These are phyloP conservation scores for Magallana ariakensis DNA, from an alignment of 1,140 invertebrate genomes.

Conservation along the genomic window DNA sequence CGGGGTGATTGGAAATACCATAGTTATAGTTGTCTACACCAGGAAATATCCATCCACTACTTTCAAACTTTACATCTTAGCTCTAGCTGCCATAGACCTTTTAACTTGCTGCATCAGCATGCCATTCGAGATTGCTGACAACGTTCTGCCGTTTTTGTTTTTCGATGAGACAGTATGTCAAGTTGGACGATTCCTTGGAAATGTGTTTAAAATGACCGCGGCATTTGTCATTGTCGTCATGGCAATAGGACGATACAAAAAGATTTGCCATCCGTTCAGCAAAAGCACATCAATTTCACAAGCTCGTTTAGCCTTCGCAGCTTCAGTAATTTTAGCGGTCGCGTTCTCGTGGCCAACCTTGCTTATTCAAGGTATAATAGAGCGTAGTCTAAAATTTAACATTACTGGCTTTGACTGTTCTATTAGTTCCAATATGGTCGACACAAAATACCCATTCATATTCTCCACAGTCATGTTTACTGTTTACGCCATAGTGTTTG, in stretches of 20 bases:
- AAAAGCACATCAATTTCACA: neutral
- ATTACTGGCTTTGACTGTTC: slow-evolving; percentile 43
- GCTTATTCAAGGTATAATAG: slow-evolving; percentile 27
- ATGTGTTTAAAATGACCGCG: slow-evolving; percentile 41
- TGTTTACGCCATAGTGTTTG: neutral
- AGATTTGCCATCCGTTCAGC: slow-evolving; percentile 40
- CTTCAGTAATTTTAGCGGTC: slow-evolving; percentile 31
- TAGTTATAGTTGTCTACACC: slow-evolving; percentile 45
- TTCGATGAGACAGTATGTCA: slow-evolving; percentile 40
- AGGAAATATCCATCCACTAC: neutral
- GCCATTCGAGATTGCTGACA: slow-evolving; percentile 47
- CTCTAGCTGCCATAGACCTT: slow-evolving; percentile 41
- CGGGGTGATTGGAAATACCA: slow-evolving; percentile 44
- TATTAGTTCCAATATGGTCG: neutral
- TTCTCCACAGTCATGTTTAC: slow-evolving; percentile 25
- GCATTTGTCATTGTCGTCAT: slow-evolving; percentile 42
- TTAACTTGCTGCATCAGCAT: slow-evolving; percentile 48
- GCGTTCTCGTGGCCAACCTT: slow-evolving; percentile 43
- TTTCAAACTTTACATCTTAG: slow-evolving; percentile 35
- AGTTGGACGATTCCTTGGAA: slow-evolving; percentile 33
- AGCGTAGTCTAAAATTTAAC: slow-evolving; percentile 39
- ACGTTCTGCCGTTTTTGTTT: slow-evolving; percentile 44
- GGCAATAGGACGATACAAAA: slow-evolving; percentile 43
- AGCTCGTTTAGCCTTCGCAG: neutral
- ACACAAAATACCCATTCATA: slow-evolving; percentile 41